Base-by-base conservation (phyloP, 2,797 vertebrate genomes). In the Sebastes cheni region DNA sequence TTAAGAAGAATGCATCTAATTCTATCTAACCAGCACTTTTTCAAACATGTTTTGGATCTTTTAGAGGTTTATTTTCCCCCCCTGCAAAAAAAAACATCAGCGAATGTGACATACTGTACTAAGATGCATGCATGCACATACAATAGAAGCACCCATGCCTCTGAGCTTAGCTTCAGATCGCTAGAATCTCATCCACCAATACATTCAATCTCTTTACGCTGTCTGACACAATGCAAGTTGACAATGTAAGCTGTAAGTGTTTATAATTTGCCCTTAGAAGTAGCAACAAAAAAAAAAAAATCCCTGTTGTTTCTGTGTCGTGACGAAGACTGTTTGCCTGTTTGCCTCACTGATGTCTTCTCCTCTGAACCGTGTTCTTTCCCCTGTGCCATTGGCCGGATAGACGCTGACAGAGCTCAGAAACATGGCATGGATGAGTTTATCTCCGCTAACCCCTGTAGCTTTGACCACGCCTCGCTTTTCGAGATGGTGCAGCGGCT, bases 341-440 rank as follows among this genome's bases (percentile, higher is more conserved):
- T 61, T 46, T 46, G 64, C 84, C 85, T 90, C 82, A 93, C 92
- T 96, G 89, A 95, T 90, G 92, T 95, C 74, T 30, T 94, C 73
- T 96, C 96, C 94, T 97, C 96, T 98, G 97, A 98, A 97, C 95
- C 96, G 90, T 98, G 95, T 97, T 96, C 96, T 97, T 96, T 94
- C 96, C 90, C 92, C 84, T 94, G 89, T 94, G 85, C 94, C 75
- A 72, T 95, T 96, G 91, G 98, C 96, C 95, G 92, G 96, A 97
- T 97, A 99, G 98, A 99, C 92, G 98, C 98, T 96, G 98, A 99
- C 97, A 97, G 98, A 97, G 98, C 98, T 96, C 98, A 99, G 97
- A 99, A 99, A 95, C 98, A 99, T 95, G 98, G 98, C 96, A 99
- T 99, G 98, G 98, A 99, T 97, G 98, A 99, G 97, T 99, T 99